A percentile compares a stretch with the other conserved stretches of the same genome.
phyloP scores from a whole-genome alignment of 2,113 vertebrate genomes.

The Bujurquina vittata region DNA sequence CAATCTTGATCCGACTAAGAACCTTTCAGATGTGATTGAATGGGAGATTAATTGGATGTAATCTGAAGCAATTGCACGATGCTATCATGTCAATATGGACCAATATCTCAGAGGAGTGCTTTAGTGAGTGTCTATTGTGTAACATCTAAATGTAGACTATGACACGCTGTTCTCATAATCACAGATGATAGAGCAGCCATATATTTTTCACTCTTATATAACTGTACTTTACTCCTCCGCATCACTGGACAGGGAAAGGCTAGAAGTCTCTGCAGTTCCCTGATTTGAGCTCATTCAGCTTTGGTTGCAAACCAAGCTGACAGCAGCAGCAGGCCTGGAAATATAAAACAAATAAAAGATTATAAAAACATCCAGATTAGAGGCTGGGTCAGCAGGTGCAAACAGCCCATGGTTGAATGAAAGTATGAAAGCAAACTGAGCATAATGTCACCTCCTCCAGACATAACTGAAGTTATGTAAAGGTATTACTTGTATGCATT shows the following conservation, averaged over 20 bases:
- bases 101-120: not conserved
- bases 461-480: not conserved
- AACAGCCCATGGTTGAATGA: too few relatives aligned
- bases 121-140: not conserved
- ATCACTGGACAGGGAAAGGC: constrained; percentile 41
- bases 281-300: constrained; percentile 11
- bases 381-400: too few relatives aligned
- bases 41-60: too few relatives aligned
- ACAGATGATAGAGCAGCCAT: constrained; percentile 6
- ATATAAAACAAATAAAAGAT: not conserved
- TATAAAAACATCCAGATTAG: not conserved
- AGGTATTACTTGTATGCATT: not conserved
- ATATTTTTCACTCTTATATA: constrained; percentile 56
- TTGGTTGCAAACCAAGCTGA: not conserved
- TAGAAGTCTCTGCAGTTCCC: constrained; percentile 14
- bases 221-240: constrained; percentile 58
- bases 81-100: too few relatives aligned
- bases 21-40: too few relatives aligned
- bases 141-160: constrained; percentile 24
- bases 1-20: too few relatives aligned
- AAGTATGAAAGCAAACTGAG: too few relatives aligned
- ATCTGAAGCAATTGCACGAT: too few relatives aligned
- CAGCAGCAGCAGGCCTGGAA: not conserved
- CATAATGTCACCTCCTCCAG: not conserved
- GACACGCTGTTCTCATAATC: constrained; percentile 31